A percentile compares a stretch with the other conserved stretches of the same genome.
phyloP scores from a whole-genome alignment of 2,113 vertebrate species.

The Psilopsiagon aymara region DNA sequence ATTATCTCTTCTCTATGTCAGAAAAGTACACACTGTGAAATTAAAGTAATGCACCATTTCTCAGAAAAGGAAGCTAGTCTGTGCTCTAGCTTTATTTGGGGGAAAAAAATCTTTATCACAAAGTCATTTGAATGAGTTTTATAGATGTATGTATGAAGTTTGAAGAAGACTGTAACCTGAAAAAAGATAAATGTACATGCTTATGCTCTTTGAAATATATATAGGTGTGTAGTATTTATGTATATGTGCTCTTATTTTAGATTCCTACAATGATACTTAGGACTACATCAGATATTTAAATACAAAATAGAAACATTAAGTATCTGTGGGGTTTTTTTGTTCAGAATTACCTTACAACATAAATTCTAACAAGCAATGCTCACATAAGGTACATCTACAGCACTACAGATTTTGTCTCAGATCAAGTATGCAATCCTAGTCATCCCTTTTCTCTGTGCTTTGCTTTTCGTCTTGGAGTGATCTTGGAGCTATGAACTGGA shows the following conservation, averaged over 20 bases:
- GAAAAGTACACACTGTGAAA: slow-evolving; percentile 39
- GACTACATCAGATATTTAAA: neutral
- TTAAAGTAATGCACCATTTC: slow-evolving; percentile 17
- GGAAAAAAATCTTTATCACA: neutral
- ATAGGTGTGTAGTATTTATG: neutral
- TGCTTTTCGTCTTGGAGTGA: neutral
- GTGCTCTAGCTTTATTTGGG: neutral
- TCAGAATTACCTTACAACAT: neutral
- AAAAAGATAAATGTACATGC: neutral
- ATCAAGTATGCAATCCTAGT: neutral
- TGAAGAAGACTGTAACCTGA: neutral
- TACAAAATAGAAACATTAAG: neutral
- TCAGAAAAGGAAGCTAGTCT: neutral
- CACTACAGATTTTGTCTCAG: neutral
- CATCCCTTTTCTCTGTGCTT: neutral
- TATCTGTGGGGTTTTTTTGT: neutral
- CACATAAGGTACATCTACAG: neutral
- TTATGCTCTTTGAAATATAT: neutral
- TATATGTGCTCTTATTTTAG: neutral
- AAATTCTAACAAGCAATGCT: neutral
- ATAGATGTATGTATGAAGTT: neutral
- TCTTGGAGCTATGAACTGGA: neutral
- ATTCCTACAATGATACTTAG: neutral
- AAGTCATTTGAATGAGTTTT: neutral
- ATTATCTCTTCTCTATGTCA: neutral